These are phyloP conservation scores for Rattus rattus DNA, from an alignment of 2,113 vertebrate species.

Conservation along the genomic window DNA sequence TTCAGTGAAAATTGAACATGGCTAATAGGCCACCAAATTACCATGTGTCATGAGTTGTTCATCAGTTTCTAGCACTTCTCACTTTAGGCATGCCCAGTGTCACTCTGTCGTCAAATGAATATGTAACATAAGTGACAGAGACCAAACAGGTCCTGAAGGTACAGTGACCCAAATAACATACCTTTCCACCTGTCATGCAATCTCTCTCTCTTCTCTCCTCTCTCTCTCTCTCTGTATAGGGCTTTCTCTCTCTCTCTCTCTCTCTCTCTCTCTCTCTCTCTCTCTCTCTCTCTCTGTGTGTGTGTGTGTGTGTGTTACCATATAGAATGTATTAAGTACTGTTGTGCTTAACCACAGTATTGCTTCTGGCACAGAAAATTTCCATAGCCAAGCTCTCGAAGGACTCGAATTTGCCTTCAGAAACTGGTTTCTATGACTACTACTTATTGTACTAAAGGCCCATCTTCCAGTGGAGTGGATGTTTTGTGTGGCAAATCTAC, in stretches of 20 bases:
- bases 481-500: not conserved
- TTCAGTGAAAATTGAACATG: not conserved
- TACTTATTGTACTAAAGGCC: too few species aligned
- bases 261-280: too few species aligned
- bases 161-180: not conserved
- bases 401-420: not conserved
- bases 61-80: not conserved
- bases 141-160: not conserved
- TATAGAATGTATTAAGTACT: not conserved
- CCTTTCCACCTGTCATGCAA: not conserved
- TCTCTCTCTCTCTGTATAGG: too few species aligned
- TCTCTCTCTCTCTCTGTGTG: not conserved
- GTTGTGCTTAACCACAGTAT: not conserved
- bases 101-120: not conserved
- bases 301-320: not conserved
- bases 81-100: too few species aligned
- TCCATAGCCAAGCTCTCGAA: not conserved
- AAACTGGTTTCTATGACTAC: not conserved
- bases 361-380: not conserved
- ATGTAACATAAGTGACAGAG: not conserved
- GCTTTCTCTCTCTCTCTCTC: too few species aligned
- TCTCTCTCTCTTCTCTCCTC: too few species aligned
- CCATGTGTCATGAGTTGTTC: not conserved
- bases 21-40: too few species aligned
- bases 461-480: not conserved